Base-by-base conservation (phyloP, 2,113 vertebrate genomes). In the Nibea coibor region DNA sequence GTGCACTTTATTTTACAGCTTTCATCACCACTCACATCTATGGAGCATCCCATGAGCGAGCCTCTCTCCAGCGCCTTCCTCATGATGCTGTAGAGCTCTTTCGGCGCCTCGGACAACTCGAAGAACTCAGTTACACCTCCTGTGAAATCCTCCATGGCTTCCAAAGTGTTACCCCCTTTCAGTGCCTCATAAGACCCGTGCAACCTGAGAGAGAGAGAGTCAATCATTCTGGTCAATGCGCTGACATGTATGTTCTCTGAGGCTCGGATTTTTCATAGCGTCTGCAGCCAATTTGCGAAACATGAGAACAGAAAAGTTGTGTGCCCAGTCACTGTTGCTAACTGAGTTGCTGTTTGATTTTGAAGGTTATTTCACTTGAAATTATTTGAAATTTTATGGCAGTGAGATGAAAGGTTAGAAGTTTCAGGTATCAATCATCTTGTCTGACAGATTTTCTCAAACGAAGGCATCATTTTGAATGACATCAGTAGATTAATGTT, bases 71-170 rank as follows among this genome's bases (percentile, higher is more conserved):
- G 94, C 3, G 97, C 98, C 82, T 99, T 99, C 92, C 89, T 98
- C 97, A 99, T 96, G 88, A 99, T 98, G 85, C 85, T 96, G 92
- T 95, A 97, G 75, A 97, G 95, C 43, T 98, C 97, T 83, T 95
- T 96, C 9, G 97, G 97, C 2, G 96, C 96, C 64, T 98, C 96
- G 16, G 90, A 96, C 85, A 99, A 94, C 83, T 99, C 97, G 0
- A 97, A 99, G 90, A 96, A 98, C 88, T 99, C 98, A 0, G 98
- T 99, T 50, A 99, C 96, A 68, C 98, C 98, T 77, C 98, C 98
- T 0, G 98, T 99, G 92, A 99, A 99, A 86, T 99, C 98, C 86
- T 99, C 98, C 98, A 99, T 99, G 86, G 98, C 98, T 81, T 99
- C 98, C 0, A 98, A 94, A 10, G 97, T 98, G 81, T 98, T 99